These are phyloP conservation scores for Ochropleura plecta DNA, from an alignment of 2,888 invertebrate genomes.

Conservation along the genomic window DNA sequence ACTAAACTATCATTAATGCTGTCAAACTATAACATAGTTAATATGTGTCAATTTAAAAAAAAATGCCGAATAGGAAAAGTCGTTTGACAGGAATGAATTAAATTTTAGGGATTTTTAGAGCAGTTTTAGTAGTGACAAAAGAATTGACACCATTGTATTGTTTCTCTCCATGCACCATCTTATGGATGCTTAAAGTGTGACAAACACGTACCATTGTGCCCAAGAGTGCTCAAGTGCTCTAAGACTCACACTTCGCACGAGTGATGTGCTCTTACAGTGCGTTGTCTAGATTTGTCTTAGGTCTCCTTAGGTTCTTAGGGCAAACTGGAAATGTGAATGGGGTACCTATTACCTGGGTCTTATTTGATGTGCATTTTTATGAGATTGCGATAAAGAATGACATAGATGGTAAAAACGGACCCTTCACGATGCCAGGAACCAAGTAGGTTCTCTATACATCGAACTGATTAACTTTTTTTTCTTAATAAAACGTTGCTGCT, in stretches of 20 bases:
- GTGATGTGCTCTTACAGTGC: constrained; percentile 33
- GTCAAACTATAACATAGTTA: no score
- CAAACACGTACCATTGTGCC: constrained; percentile 24
- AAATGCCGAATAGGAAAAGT: no score
- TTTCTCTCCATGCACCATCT: not conserved
- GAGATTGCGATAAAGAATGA: no score
- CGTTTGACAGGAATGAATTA: no score
- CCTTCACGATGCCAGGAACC: no score
- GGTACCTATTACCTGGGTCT: not conserved
- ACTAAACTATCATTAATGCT: no score
- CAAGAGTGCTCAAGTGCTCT: constrained; percentile 11
- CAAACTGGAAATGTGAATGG: not conserved
- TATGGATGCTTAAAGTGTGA: constrained; percentile 36
- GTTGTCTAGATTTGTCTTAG: constrained; percentile 28
- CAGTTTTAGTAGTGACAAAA: not conserved
- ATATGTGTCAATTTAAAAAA: no score
- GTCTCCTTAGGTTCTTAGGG: not conserved
- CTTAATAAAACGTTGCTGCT: no score
- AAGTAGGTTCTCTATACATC: no score
- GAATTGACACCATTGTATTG: not conserved
- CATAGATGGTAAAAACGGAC: no score
- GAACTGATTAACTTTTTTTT: no score
- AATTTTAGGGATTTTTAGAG: no score
- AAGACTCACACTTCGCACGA: constrained; percentile 3
- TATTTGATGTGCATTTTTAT: not conserved